phyloP scores from a whole-genome alignment of 2,888 invertebrate genomes.

The Lithophane ornitopus region DNA sequence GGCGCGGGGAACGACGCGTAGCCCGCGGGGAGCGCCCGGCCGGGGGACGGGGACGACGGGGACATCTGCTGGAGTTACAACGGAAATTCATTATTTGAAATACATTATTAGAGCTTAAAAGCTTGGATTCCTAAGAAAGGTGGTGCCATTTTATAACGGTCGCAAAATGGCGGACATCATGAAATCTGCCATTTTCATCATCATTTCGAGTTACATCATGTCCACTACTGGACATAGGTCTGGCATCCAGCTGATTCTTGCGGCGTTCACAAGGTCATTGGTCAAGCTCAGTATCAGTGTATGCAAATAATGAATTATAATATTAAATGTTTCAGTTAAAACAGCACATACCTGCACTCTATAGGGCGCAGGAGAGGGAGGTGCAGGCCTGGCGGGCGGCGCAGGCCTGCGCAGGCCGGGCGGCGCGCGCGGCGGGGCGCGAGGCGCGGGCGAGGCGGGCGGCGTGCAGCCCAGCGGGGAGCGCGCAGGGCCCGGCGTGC shows the following conservation, averaged over 20 bases:
- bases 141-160: too few relatives aligned
- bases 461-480: conserved; percentile 71
- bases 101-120: not conserved
- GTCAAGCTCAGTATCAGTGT: not conserved
- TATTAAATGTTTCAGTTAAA: not conserved
- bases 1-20: conserved; percentile 43
- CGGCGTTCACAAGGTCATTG: not conserved
- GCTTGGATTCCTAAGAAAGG: not conserved
- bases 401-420: conserved; percentile 58
- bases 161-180: not conserved
- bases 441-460: conserved; percentile 60
- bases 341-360: conserved; percentile 29
- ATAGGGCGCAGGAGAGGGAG: conserved; percentile 51
- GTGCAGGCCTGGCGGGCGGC: conserved; percentile 60
- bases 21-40: not conserved
- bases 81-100: not conserved
- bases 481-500: conserved; percentile 57
- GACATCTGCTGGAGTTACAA: not conserved
- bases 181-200: not conserved
- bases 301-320: not conserved
- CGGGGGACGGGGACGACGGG: not conserved
- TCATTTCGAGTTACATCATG: not conserved
- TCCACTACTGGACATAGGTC: not conserved
- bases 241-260: not conserved
- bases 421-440: conserved; percentile 24